phyloP scores from a whole-genome alignment of 2,888 invertebrate genomes.

The Congeria kusceri region DNA sequence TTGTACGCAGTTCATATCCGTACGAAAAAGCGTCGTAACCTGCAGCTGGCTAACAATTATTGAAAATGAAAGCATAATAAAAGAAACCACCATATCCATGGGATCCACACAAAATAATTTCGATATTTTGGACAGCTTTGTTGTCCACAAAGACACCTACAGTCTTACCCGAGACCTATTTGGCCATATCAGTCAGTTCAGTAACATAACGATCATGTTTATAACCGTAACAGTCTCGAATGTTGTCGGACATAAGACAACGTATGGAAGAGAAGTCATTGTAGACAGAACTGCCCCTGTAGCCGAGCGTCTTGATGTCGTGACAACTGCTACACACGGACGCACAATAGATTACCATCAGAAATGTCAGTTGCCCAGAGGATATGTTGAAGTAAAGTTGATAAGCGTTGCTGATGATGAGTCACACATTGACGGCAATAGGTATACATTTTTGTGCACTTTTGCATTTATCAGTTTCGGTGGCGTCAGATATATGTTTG shows the following conservation, averaged over 20 bases:
- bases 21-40: constrained; percentile 42
- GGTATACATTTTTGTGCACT: constrained; percentile 22
- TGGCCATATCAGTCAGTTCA: constrained; percentile 2
- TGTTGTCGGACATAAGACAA: constrained; percentile 42
- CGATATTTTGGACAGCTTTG: constrained; percentile 40
- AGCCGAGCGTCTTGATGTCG: constrained; percentile 48
- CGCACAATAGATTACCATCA: constrained; percentile 18
- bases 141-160: constrained; percentile 24
- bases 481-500: too few relatives aligned
- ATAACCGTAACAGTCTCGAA: constrained; percentile 53
- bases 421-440: constrained; percentile 55
- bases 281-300: constrained; percentile 62
- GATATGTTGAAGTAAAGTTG: constrained; percentile 56
- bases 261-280: constrained; percentile 42
- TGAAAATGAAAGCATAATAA: constrained; percentile 67
- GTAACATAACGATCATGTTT: constrained; percentile 37
- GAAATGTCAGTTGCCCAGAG: constrained; percentile 64
- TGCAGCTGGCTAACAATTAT: constrained; percentile 61
- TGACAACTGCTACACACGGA: constrained; percentile 42
- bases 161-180: constrained; percentile 40
- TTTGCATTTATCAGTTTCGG: too few relatives aligned
- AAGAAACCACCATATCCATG: constrained; percentile 50
- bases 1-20: constrained; percentile 62
- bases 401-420: constrained; percentile 55
- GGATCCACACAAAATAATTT: constrained; percentile 35